Conservation (phyloP, 1,140 invertebrate genomes). For the Scylla paramamosain region DNA sequence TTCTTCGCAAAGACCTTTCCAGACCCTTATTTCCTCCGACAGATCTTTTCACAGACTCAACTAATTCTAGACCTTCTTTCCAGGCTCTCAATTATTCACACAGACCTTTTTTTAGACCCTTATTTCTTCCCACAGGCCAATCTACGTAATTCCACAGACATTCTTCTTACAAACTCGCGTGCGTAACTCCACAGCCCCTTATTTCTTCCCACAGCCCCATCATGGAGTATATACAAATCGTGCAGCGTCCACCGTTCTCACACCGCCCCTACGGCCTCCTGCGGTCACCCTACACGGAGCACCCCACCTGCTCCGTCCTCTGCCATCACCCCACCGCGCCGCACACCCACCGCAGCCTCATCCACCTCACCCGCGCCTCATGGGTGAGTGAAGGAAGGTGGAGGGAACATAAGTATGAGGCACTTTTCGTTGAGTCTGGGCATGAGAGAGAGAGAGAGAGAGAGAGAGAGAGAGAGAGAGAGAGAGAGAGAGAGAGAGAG, state of each 20-base stretch:
- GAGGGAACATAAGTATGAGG: background rate
- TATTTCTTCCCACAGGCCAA: too few species aligned
- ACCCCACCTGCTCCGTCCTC: conserved; percentile 64
- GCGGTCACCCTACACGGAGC: conserved; percentile 60
- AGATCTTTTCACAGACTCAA: too few species aligned
- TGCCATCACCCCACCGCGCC: conserved; percentile 70
- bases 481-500: too few species aligned
- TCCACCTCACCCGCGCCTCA: conserved; percentile 66
- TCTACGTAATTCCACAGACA: too few species aligned
- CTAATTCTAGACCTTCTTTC: too few species aligned
- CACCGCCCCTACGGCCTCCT: conserved; percentile 60
- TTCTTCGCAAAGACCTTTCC: too few species aligned
- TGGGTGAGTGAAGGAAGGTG: conserved; percentile 19
- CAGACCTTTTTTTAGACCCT: too few species aligned
- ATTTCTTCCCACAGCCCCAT: background rate
- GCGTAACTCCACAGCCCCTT: background rate
- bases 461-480: too few species aligned
- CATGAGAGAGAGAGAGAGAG: too few species aligned
- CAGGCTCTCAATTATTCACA: too few species aligned
- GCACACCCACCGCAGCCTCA: conserved; percentile 52
- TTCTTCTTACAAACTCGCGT: background rate
- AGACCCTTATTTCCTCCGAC: too few species aligned
- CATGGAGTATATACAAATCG: conserved; percentile 72
- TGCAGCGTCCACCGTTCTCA: conserved; percentile 61
- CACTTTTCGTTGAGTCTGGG: background rate